Evolutionary conservation across 1,140 invertebrate species (phyloP).

Genomic region (Cyphomyrmex costatus): DNA sequence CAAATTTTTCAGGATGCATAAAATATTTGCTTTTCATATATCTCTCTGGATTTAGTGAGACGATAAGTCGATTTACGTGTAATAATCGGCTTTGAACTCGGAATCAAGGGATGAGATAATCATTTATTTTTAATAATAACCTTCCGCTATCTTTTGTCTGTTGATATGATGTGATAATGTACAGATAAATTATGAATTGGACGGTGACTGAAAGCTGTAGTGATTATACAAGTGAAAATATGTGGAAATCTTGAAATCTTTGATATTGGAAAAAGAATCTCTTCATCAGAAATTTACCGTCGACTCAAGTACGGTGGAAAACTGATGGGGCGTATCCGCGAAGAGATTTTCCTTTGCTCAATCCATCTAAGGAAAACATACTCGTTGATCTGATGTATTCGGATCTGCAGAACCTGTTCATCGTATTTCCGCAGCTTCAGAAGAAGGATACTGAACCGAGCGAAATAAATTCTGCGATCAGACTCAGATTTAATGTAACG

Average conservation of each 20-base stretch:
- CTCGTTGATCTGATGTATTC: conserved; percentile 16
- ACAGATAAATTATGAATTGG: conserved; percentile 12
- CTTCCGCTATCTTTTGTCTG: conserved; percentile 1
- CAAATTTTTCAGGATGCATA: background rate
- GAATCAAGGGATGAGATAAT: background rate
- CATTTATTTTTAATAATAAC: background rate
- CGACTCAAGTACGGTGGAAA: background rate
- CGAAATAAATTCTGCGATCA: conserved; percentile 52
- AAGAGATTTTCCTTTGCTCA: background rate
- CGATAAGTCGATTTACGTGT: background rate
- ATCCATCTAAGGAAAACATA: conserved; percentile 35
- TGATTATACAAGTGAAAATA: conserved; percentile 20
- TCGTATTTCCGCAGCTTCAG: conserved; percentile 7
- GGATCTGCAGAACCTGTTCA: background rate
- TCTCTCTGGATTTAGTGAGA: background rate
- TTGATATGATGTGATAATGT: background rate
- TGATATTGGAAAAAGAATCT: conserved; percentile 20
- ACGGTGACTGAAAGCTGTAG: background rate
- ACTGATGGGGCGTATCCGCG: background rate
- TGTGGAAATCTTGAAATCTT: background rate
- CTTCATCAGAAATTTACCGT: conserved; percentile 43
- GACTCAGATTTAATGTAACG: conserved; percentile 36
- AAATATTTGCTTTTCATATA: conserved; percentile 12
- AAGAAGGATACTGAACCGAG: conserved; percentile 15
- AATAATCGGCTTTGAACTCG: background rate